Conservation (phyloP, 2,113 vertebrate genomes). For the Alligator mississippiensis region DNA sequence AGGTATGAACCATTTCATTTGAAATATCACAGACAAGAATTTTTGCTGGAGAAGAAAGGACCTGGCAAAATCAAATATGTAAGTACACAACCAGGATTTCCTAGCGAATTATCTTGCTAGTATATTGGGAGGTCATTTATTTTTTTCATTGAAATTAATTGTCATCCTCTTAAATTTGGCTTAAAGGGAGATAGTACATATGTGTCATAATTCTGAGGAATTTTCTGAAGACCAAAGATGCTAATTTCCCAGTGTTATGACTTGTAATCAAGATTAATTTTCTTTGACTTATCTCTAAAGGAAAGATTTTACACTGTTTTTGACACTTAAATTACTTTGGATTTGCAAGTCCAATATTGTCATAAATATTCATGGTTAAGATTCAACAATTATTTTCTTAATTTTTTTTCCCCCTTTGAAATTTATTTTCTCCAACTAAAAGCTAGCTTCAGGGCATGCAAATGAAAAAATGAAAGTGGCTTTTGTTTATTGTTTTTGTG, state of each 20-base stretch:
- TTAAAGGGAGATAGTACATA: not conserved
- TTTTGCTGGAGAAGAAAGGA: not conserved
- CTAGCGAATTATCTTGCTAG: not conserved
- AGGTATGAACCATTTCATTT: not conserved
- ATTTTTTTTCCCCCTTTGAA: not conserved
- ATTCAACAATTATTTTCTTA: not conserved
- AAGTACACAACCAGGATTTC: slow-evolving; percentile 1
- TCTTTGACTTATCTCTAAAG: slow-evolving; percentile 49
- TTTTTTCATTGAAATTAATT: slow-evolving; percentile 18
- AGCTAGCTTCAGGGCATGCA: not conserved
- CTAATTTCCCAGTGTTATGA: slow-evolving; percentile 42
- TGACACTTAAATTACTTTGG: slow-evolving; percentile 67
- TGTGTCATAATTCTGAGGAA: not conserved
- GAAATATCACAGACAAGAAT: not conserved
- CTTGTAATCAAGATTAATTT: slow-evolving; percentile 62
- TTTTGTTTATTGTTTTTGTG: slow-evolving; percentile 5
- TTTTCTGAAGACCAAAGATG: not conserved
- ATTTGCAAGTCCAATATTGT: slow-evolving; percentile 66
- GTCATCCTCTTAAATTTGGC: slow-evolving; percentile 3
- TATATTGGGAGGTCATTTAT: not conserved
- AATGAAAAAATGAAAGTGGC: not conserved
- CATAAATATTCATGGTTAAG: slow-evolving; percentile 68
- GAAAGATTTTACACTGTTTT: slow-evolving; percentile 46
- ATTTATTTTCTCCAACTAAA: not conserved
- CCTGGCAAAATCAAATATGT: slow-evolving; percentile 6